Evolutionary conservation across 2,113 vertebrate genomes (phyloP).

Genomic region (Eptesicus fuscus): DNA sequence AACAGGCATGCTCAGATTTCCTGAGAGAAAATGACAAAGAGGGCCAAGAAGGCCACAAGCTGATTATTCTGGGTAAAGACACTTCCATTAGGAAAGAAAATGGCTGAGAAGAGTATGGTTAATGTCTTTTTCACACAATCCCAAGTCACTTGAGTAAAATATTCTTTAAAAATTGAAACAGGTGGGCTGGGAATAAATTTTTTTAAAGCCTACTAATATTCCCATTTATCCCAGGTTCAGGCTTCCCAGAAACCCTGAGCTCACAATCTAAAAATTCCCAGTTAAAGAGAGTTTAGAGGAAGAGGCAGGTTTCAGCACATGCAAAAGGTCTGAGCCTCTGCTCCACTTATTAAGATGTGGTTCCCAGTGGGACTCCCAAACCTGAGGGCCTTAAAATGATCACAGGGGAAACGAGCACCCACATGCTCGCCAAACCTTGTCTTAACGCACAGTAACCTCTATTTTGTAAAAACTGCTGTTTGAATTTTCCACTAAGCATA

Average conservation of each 20-base stretch:
- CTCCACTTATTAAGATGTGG: not conserved
- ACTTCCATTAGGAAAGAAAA: constrained; percentile 31
- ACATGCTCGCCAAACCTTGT: not conserved
- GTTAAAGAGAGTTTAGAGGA: not conserved
- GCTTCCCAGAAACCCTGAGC: not conserved
- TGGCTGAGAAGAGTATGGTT: not conserved
- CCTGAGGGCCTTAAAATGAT: not conserved
- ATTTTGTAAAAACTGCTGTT: too few relatives aligned
- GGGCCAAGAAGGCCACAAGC: not conserved
- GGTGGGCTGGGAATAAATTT: not conserved
- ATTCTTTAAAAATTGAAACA: constrained; percentile 1
- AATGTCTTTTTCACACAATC: not conserved
- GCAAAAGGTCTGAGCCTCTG: not conserved
- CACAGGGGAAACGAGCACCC: not conserved
- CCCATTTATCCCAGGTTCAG: not conserved
- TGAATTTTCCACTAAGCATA: too few relatives aligned
- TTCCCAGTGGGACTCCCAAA: not conserved
- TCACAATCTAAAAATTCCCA: not conserved
- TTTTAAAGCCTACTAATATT: not conserved
- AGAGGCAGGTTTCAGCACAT: not conserved
- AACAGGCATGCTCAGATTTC: not conserved
- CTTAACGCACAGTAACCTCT: too few relatives aligned
- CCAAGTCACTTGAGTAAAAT: not conserved
- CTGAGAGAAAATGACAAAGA: not conserved
- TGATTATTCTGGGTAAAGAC: not conserved